phyloP scores from a whole-genome alignment of 1,140 invertebrate species.

The Neodiprion virginianus region DNA sequence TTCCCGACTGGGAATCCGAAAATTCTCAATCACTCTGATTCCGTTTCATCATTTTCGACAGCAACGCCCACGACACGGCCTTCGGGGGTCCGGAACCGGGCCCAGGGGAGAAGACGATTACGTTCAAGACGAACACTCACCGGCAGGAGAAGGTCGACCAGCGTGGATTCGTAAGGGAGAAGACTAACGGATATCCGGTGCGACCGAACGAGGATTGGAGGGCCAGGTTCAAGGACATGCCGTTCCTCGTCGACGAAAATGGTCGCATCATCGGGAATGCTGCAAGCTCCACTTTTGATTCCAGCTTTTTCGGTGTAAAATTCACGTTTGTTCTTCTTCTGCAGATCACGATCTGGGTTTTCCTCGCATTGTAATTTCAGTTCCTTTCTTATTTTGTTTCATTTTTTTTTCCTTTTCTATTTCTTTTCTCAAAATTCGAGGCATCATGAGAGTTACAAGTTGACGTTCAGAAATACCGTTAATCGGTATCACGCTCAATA shows the following conservation, averaged over 20 bases:
- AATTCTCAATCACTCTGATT: neutral
- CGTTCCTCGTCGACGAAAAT: neutral
- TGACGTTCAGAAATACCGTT: too few species aligned
- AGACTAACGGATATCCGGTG: neutral
- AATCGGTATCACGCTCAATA: too few species aligned
- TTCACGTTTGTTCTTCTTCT: neutral
- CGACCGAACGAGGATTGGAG: slow-evolving; percentile 7
- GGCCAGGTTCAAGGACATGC: neutral
- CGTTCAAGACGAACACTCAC: slow-evolving; percentile 8
- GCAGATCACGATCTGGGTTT: neutral
- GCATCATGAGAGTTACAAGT: too few species aligned
- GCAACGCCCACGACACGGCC: neutral
- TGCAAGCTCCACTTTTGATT: neutral
- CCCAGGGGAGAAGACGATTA: slow-evolving; percentile 10
- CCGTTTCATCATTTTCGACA: neutral
- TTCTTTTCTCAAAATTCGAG: neutral
- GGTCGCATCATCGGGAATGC: neutral
- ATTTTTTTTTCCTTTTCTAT: neutral
- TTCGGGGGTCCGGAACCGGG: neutral
- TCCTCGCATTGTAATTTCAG: neutral
- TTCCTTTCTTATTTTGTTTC: neutral
- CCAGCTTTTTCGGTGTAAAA: neutral
- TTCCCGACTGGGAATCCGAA: too few species aligned
- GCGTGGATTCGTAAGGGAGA: slow-evolving; percentile 1
- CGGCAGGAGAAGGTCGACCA: slow-evolving; percentile 8